Evolutionary conservation across 2,888 invertebrate species (phyloP), one percentile per base, ranked within the genome.

Genomic region (Andrena bicolor): DNA sequence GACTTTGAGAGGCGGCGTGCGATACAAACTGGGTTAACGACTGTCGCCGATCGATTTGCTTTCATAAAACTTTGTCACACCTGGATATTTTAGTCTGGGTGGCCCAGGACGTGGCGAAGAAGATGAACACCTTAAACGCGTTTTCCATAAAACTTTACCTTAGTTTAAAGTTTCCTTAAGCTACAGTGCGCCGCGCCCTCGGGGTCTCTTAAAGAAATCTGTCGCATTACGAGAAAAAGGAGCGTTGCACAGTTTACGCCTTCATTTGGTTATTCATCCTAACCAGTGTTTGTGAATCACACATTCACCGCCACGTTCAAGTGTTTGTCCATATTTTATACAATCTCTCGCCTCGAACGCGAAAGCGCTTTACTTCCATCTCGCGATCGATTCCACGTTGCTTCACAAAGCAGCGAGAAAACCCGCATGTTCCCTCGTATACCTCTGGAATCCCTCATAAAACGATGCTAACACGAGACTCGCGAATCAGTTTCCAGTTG

Each of bases 21-120:
- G 51, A 26, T 23, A 51, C 4, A 53, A 77, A 71, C 51, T 41
- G 7, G 41, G 49, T 64, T 78, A 80, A 80, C 60, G 41, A 61
- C 61, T 61, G 30, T 16, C 60, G 28, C 51, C 65, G 65, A 65
- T 78, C 65, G 71, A 48, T 32, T 32, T 28, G 13, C 13, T 63
- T 69, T 20, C 16, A n/a, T 49, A 23, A 56, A 69, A 48, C 20
- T 20, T 53, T 23, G 20, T 68, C 16, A 32, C 16, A 26, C 28
- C n/a, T 28, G 26, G 28, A n/a, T 49, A 53, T 16, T 53, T 56
- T 56, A 56, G 10, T 1, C 4, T 10, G 10, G 56, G 0, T 56
- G 10, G 26, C 23, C 4, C 10, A 13, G 23, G 4, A 56, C 56
- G 35, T 26, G 26, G 16, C 26, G 28, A n/a, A 49, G 28, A n/a